Conservation (phyloP, 2,888 invertebrate genomes). For the Macrosoma leucophasiata region DNA sequence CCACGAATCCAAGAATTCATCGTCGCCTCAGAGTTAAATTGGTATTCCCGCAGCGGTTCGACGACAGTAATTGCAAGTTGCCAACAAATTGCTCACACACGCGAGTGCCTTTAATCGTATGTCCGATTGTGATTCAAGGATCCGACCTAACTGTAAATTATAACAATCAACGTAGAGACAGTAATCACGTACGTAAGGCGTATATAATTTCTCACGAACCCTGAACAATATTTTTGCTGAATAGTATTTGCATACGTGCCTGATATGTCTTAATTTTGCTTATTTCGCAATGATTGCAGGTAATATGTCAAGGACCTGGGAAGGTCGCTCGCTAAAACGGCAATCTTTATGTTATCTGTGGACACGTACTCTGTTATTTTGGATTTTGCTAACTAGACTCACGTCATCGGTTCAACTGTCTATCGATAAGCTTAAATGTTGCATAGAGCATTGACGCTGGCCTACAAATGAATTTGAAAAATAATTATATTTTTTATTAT, state of each 20-base stretch:
- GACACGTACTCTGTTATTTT: slow-evolving; percentile 45
- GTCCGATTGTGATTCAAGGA: slow-evolving; percentile 38
- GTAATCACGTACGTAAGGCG: slow-evolving; percentile 31
- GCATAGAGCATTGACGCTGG: too few relatives aligned
- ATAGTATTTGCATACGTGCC: slow-evolving; percentile 27
- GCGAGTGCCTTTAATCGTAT: slow-evolving; percentile 44
- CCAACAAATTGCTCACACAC: slow-evolving; percentile 43
- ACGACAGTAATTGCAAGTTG: slow-evolving; percentile 49
- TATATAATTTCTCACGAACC: too few relatives aligned
- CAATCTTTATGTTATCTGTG: slow-evolving; percentile 69
- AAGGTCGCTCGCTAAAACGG: slow-evolving; percentile 67
- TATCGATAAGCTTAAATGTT: too few relatives aligned
- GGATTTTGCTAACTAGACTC: slow-evolving; percentile 39
- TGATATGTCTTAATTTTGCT: slow-evolving; percentile 50
- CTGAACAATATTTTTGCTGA: slow-evolving; percentile 4
- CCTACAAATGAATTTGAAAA: too few relatives aligned
- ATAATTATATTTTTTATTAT: too few relatives aligned
- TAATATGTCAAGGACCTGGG: slow-evolving; percentile 65
- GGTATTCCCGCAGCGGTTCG: slow-evolving; percentile 48
- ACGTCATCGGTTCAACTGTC: slow-evolving; percentile 35
- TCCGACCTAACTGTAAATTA: slow-evolving; percentile 43
- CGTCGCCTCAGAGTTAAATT: too few relatives aligned
- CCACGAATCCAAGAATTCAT: too few relatives aligned
- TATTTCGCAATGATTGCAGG: slow-evolving; percentile 57
- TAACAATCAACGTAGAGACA: slow-evolving; percentile 33